These are phyloP conservation scores for Amiota communis DNA, from an alignment of 2,888 invertebrate genomes.

Conservation along the genomic window DNA sequence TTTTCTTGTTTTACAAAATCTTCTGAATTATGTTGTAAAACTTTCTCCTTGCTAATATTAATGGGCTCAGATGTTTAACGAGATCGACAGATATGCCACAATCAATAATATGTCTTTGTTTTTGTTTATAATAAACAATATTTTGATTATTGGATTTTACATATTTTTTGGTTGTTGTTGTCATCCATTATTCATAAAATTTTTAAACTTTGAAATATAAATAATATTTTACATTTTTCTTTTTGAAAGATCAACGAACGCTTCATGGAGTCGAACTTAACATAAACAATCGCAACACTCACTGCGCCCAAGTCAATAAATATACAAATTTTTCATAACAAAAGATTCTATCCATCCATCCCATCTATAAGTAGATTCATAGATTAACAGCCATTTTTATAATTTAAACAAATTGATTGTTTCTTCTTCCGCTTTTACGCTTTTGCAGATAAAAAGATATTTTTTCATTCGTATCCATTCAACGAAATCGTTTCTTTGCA, in stretches of 20 bases:
- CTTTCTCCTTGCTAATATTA: too few species aligned
- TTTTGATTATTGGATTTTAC: neutral
- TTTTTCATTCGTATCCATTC: too few species aligned
- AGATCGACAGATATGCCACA: too few species aligned
- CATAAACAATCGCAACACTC: neutral
- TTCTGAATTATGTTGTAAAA: too few species aligned
- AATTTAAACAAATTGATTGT: slow-evolving; percentile 23
- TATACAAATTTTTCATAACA: neutral
- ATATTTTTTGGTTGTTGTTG: too few species aligned
- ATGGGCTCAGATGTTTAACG: too few species aligned
- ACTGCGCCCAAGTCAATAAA: too few species aligned
- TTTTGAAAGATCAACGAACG: slow-evolving; percentile 12
- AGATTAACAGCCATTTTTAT: neutral
- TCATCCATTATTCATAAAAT: too few species aligned
- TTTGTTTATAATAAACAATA: too few species aligned
- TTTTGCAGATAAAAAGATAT: neutral
- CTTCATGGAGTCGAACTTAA: neutral
- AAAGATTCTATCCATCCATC: neutral
- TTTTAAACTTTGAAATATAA: neutral
- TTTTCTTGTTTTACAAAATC: too few species aligned
- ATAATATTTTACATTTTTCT: neutral
- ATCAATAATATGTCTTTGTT: too few species aligned
- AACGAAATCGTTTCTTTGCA: slow-evolving; percentile 15
- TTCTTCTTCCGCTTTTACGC: neutral
- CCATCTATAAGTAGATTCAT: neutral